Base-by-base conservation (phyloP, 2,888 invertebrate genomes). In the Tillus elongatus region DNA sequence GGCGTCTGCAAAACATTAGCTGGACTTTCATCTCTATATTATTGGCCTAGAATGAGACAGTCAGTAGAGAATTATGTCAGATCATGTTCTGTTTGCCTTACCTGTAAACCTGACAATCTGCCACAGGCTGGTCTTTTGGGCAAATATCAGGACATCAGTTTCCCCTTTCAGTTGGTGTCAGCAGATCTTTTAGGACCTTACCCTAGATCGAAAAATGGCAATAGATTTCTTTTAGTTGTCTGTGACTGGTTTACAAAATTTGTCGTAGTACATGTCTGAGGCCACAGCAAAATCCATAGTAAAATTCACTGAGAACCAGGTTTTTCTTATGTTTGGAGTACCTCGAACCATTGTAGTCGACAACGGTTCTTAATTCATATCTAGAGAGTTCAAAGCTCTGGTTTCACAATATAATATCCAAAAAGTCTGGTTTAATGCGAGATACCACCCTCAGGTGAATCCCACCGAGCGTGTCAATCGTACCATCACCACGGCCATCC, bases 1-100 rank as follows among this genome's bases (percentile, higher is more conserved):
- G n/a, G n/a, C n/a, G n/a, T 3, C 3, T 8, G 35, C 10, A 50
- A 47, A 42, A 50, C 51, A 19, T 14, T 49, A 2, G 19, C 37
- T 27, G 12, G 48, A 28, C 40, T 50, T 19, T 35, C 26, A n/a
- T 36, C 40, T 10, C 12, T 44, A 3, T 51, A 50, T 40, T 50
- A 42, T 35, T 42, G 42, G 41, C 42, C 45, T 3, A 36, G 30
- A 15, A 16, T 51, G 10, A n/a, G 44, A 2, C 15, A 30, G 10
- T 29, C 26, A 15, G 39, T 47, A n/a, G 10, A 38, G 26, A 30
- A 19, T 2, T 46, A 41, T 39, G 37, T 45, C 16, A 37, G 29
- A 24, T 41, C 27, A 15, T 47, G 45, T 45, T 16, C 27, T 9
- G 26, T 44, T 2, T 43, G 45, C 39, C 34, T 35, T 13, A 36